phyloP scores from a whole-genome alignment of 2,888 invertebrate species.

The Ptycholaimellus sp. region DNA sequence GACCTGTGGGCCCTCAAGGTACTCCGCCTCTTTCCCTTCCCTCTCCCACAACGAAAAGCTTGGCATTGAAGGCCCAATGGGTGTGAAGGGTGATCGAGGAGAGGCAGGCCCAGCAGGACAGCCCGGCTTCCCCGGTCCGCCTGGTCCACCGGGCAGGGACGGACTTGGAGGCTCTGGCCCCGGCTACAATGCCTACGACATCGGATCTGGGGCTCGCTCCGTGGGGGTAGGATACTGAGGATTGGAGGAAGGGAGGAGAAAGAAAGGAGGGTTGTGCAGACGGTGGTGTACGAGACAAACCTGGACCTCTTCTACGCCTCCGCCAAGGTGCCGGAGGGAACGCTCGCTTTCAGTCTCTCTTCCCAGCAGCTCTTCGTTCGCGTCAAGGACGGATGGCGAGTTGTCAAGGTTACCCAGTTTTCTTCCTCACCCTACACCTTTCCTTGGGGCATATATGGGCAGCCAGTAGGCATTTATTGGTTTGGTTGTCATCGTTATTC shows the following conservation, averaged over 20 bases:
- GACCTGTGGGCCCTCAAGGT: too few species aligned
- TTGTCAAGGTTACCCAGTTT: slow-evolving; percentile 43
- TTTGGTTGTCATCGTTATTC: too few species aligned
- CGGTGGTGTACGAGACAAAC: slow-evolving; percentile 16
- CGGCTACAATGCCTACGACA: not conserved
- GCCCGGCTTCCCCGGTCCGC: slow-evolving; percentile 7
- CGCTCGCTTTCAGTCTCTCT: slow-evolving; percentile 65
- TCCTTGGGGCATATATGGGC: slow-evolving; percentile 1
- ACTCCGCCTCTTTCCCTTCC: too few species aligned
- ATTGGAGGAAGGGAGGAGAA: slow-evolving; percentile 3
- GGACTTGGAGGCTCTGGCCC: not conserved
- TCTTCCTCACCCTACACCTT: not conserved
- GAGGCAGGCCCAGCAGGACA: not conserved
- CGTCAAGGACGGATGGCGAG: slow-evolving; percentile 78
- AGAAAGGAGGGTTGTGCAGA: too few species aligned
- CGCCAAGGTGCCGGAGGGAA: slow-evolving; percentile 43
- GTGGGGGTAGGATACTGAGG: not conserved
- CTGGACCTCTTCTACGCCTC: slow-evolving; percentile 20
- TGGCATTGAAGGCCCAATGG: slow-evolving; percentile 9
- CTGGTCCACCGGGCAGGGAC: slow-evolving; percentile 7
- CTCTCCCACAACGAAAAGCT: too few species aligned
- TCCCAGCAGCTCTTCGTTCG: slow-evolving; percentile 68
- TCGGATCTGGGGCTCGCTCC: too few species aligned
- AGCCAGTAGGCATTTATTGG: slow-evolving; percentile 6
- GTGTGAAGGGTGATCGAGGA: slow-evolving; percentile 1